Conservation (phyloP, 2,113 vertebrate species). For the Siniperca knerii region DNA sequence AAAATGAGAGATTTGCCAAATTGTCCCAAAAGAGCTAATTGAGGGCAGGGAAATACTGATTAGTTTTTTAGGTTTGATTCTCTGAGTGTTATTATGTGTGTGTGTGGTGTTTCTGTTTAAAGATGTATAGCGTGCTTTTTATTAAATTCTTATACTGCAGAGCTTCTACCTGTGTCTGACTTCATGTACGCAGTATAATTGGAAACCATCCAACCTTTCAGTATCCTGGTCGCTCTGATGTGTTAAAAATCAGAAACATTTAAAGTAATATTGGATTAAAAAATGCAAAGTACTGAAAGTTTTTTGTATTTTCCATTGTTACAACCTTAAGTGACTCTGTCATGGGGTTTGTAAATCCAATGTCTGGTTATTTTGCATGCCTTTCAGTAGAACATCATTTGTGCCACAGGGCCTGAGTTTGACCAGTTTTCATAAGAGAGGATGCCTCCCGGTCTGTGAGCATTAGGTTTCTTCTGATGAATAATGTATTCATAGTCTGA, state of each 20-base stretch:
- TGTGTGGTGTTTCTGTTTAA: constrained; percentile 1
- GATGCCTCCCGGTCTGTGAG: constrained; percentile 44
- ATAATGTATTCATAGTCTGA: constrained; percentile 76
- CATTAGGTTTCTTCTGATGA: constrained; percentile 72
- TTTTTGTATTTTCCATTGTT: neutral
- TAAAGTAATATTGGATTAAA: neutral
- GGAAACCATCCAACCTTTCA: neutral
- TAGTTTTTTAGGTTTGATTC: constrained; percentile 10
- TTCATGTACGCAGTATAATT: neutral
- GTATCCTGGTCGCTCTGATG: neutral
- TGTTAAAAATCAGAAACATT: neutral
- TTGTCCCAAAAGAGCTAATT: constrained; percentile 55
- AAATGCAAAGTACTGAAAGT: neutral
- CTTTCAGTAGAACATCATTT: constrained; percentile 41
- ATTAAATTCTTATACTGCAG: neutral
- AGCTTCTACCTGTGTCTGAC: neutral
- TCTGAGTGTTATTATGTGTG: neutral
- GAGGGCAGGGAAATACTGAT: constrained; percentile 42
- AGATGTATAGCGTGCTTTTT: neutral
- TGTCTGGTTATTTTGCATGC: constrained; percentile 23
- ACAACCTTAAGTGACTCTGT: neutral
- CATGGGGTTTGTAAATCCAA: constrained; percentile 4
- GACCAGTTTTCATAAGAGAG: constrained; percentile 55
- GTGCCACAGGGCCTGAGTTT: constrained; percentile 35
- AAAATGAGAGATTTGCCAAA: constrained; percentile 64